Evolutionary conservation across 2,113 vertebrate species (phyloP).

Genomic region (Labeo catla): DNA sequence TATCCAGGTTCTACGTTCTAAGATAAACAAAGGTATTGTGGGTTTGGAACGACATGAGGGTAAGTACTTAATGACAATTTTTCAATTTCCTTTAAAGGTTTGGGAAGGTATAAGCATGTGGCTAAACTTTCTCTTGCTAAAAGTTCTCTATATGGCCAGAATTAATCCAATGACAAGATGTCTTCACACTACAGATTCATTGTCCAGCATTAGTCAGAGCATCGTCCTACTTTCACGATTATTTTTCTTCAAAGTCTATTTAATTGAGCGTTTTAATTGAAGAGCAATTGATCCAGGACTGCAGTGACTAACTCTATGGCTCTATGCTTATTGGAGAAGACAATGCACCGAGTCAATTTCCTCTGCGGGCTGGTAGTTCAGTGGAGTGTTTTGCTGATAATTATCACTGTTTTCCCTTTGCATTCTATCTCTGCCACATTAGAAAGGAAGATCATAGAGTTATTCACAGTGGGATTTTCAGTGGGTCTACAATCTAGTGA

Average conservation of each 20-base stretch:
- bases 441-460: conserved; percentile 50
- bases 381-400: conserved; percentile 42
- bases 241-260: conserved; percentile 28
- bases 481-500: conserved; percentile 28
- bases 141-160: background rate
- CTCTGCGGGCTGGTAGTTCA: conserved; percentile 31
- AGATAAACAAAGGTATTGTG: too few species aligned
- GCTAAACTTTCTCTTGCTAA: background rate
- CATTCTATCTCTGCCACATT: conserved; percentile 47
- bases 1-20: too few species aligned
- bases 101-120: background rate
- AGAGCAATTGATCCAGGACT: conserved; percentile 49
- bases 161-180: background rate
- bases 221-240: conserved; percentile 14
- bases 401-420: conserved; percentile 27
- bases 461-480: conserved; percentile 32
- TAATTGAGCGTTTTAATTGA: conserved; percentile 57
- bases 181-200: background rate
- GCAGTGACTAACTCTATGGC: conserved; percentile 4
- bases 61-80: background rate
- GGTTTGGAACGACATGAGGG: too few species aligned
- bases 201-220: background rate
- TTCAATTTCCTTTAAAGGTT: background rate
- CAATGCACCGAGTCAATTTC: conserved; percentile 18
- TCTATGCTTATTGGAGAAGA: conserved; percentile 43